Evolutionary conservation across 2,797 vertebrate species (phyloP), one percentile per base, ranked within the genome.

Genomic region (Antennarius maculatus): DNA sequence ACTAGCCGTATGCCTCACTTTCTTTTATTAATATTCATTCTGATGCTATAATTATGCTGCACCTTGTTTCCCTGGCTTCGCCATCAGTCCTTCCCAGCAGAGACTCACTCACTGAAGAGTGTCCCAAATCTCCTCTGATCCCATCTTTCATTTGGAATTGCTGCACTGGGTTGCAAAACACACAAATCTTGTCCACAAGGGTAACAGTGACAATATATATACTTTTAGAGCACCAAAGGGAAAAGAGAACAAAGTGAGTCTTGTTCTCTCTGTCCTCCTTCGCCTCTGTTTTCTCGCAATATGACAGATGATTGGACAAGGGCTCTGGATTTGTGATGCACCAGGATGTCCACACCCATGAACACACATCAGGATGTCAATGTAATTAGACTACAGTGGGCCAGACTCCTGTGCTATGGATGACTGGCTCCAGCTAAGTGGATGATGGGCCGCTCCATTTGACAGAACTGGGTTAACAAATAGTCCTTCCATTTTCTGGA

Each of bases 391-490:
- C 77, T 69, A 71, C 71, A 78, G 74, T 83, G 79, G 66, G 53
- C 75, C 79, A 61, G 75, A 80, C 66, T 59, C 70, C 74, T 15
- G 59, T 8, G 50, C 68, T 71, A 71, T 73, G 91, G 86, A 80
- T 89, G 89, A 77, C 69, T 89, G 83, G 79, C 69, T 82, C 48
- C 67, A 79, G 76, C 74, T 83, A 84, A 88, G 81, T 80, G 83
- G 76, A 76, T 78, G 77, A 88, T 42, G 63, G 70, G 69, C 60
- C 48, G 41, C 80, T 87, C 74, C 54, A 15, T 79, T 63, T 91
- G 93, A 93, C 90, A 92, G 86, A 93, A 92, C 87, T 92, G 78
- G 93, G 92, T 93, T 91, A 89, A 75, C 83, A 88, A 79, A 85
- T 61, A 61, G 80, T 70, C 76, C 59, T 42, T 66, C 58, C 69